Evolutionary conservation across 2,113 vertebrate genomes (phyloP).

Genomic region (Psammodynastes pulverulentus): DNA sequence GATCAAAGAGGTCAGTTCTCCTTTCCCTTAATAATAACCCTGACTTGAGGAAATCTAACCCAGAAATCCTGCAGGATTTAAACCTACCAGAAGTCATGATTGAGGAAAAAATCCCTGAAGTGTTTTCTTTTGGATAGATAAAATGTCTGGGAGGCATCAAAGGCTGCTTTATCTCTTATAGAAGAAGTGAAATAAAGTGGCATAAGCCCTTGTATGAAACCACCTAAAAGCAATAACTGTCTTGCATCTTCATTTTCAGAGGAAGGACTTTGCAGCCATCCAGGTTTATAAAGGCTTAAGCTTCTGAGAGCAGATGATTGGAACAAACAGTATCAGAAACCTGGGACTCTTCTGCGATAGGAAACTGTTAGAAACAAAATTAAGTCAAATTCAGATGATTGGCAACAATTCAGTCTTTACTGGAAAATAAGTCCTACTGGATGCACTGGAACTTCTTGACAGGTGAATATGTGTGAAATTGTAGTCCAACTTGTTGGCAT

Average conservation of each 20-base stretch:
- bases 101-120: neutral
- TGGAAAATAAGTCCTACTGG: neutral
- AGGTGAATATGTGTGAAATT: neutral
- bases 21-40: neutral
- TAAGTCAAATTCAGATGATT: neutral
- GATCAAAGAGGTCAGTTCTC: neutral
- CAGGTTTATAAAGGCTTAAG: neutral
- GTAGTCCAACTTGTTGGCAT: neutral
- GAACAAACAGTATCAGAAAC: neutral
- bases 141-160: neutral
- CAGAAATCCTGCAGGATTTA: neutral
- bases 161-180: neutral
- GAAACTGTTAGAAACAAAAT: neutral
- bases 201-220: neutral
- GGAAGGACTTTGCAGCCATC: neutral
- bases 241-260: neutral
- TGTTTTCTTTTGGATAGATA: neutral
- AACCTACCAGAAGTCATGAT: neutral
- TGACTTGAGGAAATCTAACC: neutral
- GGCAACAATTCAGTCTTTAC: neutral
- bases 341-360: neutral
- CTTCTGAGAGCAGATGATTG: neutral
- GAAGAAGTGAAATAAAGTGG: neutral
- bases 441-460: neutral
- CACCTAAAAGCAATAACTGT: neutral